Base-by-base conservation (phyloP, 1,140 invertebrate genomes). In the Cecropterus lyciades region DNA sequence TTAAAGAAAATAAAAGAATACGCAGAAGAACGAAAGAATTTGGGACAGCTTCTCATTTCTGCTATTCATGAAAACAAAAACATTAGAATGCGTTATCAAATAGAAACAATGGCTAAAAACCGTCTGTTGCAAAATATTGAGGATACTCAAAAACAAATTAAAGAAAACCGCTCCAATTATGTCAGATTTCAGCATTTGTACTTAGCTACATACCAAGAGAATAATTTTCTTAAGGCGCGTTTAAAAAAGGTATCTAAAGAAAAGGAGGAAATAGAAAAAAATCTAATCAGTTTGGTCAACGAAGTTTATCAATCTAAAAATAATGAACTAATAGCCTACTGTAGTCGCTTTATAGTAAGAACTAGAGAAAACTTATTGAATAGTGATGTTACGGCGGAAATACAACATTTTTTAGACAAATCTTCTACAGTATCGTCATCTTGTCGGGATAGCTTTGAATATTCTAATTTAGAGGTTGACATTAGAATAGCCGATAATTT, bases 171-270 rank as follows among this genome's bases (percentile, higher is more conserved):
- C 59, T 79, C 75, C 0, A 75, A 68, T 43, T 87, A 82, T 55
- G 55, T 85, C 5, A 80, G 69, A 79, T 88, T 85, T 48, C 85
- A 88, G 59, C 79, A 91, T 65, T 72, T 89, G 15, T 89, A 88
- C 71, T 63, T 84, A 13, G 57, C 78, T 16, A 82, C 82, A 2
- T 69, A 84, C 27, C 79, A 89, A 69, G 87, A 91, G 79, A 91
- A 89, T 69, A 53, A 72, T 16, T 88, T 81, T 57, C 65, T 91
- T 30, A 87, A 85, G 62, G 66, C 66, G 11, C 70, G 78, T 9
- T 49, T 90, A 20, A 76, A 74, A 52, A 85, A 88, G 69, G 48
- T 91, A 9, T 65, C 37, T 7, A 70, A 73, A 60, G 79, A 87
- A 46, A 91, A 85, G 71, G 77, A 85, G 56, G 71, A 80, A 10